Conservation (phyloP, 2,888 invertebrate genomes). For the Drosophila kokeensis region DNA sequence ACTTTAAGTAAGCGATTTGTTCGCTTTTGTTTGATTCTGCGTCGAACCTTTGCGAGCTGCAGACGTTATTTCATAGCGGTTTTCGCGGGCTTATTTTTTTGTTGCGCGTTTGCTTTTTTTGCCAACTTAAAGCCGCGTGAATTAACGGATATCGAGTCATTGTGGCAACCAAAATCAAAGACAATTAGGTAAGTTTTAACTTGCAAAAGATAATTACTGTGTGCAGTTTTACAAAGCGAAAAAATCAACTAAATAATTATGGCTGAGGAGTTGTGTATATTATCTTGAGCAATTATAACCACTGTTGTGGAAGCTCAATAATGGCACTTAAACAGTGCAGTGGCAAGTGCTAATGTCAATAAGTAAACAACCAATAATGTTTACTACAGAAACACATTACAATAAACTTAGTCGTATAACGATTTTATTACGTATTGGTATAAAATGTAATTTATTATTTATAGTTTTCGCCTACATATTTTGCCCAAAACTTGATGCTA, state of each 20-base stretch:
- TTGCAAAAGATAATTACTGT: constrained; percentile 40
- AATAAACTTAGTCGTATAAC: constrained; percentile 19
- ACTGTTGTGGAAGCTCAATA: constrained; percentile 38
- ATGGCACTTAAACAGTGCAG: constrained; percentile 44
- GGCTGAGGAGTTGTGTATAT: constrained; percentile 40
- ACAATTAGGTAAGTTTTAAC: constrained; percentile 61
- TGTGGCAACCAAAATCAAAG: constrained; percentile 25
- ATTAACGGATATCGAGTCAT: constrained; percentile 35
- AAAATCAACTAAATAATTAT: constrained; percentile 26
- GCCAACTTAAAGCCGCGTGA: constrained; percentile 25
- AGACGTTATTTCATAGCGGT: constrained; percentile 49
- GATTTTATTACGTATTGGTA: constrained; percentile 39
- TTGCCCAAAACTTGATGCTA: constrained; percentile 36
- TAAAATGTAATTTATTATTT: constrained; percentile 6
- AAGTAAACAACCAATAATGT: constrained; percentile 28
- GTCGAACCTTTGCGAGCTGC: constrained; percentile 42
- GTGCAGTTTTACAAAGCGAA: constrained; percentile 26
- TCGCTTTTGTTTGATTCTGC: constrained; percentile 53
- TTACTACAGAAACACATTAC: neutral
- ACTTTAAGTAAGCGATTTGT: constrained; percentile 37
- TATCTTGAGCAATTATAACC: constrained; percentile 67
- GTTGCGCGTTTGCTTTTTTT: constrained; percentile 22
- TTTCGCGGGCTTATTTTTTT: constrained; percentile 31
- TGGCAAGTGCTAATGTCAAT: constrained; percentile 58
- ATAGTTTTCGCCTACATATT: constrained; percentile 25